These are phyloP conservation scores for Helicolenus hilgendorfi DNA, from an alignment of 2,797 vertebrate genomes.

Conservation along the genomic window DNA sequence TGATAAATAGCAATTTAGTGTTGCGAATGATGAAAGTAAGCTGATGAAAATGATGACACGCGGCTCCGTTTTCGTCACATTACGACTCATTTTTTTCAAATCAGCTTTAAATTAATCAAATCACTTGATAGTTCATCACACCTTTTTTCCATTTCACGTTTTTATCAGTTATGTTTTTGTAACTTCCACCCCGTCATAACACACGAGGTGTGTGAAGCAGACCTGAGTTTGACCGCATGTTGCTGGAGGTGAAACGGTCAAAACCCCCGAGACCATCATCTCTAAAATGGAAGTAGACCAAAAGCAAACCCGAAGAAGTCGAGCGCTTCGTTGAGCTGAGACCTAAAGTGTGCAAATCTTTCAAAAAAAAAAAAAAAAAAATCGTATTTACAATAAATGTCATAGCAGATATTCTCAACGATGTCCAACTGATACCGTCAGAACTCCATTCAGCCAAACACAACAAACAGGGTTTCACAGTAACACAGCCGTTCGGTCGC, in stretches of 20 bases:
- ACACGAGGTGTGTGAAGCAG: background rate
- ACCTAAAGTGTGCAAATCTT: slow-evolving; percentile 5
- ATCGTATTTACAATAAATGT: background rate
- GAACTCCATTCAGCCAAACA: background rate
- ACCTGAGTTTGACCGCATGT: background rate
- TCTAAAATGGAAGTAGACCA: background rate
- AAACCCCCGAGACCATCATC: background rate
- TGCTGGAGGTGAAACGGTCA: background rate
- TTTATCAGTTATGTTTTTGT: too few species aligned
- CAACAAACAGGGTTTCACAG: background rate
- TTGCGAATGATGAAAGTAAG: too few species aligned
- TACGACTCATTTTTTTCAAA: too few species aligned
- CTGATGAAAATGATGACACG: too few species aligned
- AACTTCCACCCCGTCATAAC: too few species aligned
- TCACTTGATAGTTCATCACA: too few species aligned
- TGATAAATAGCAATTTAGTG: too few species aligned
- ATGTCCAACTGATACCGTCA: background rate
- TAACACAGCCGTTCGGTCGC: background rate
- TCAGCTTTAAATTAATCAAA: too few species aligned
- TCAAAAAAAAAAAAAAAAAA: background rate
- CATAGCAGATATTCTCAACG: background rate
- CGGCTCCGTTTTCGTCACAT: too few species aligned
- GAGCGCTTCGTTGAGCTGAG: background rate
- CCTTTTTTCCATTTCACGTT: too few species aligned
- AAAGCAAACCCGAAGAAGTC: background rate